Percentiles rank a stretch among this genome's conserved stretches.
Conservation (phyloP, 1,140 invertebrate species). For the Scaptomyza pallida region DNA sequence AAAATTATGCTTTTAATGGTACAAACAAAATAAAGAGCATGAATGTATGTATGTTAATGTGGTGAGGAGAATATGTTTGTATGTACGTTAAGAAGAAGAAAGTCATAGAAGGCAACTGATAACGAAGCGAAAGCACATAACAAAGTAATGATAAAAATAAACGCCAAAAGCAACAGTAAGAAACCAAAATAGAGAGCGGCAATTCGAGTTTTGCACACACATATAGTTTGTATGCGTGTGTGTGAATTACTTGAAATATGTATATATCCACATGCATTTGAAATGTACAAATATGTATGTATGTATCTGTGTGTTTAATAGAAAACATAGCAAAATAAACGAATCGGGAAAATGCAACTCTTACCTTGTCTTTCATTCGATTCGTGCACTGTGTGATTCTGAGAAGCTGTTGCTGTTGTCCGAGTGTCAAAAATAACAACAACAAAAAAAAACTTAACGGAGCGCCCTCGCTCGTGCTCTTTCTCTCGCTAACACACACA, state of each 20-base stretch:
- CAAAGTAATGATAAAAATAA: conserved; percentile 49
- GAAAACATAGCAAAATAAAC: conserved; percentile 39
- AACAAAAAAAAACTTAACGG: conserved; percentile 23
- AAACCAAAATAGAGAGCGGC: conserved; percentile 66
- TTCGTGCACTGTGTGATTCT: conserved; percentile 11
- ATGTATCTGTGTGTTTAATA: conserved; percentile 28
- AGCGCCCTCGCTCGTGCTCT: conserved; percentile 4
- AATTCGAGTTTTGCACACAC: conserved; percentile 10
- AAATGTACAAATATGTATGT: conserved; percentile 12
- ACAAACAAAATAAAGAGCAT: neutral
- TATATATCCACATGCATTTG: too few relatives aligned
- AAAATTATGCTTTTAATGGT: neutral
- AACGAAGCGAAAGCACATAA: conserved; percentile 42
- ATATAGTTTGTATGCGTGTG: too few relatives aligned
- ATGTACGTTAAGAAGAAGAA: conserved; percentile 1
- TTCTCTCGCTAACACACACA: conserved; percentile 10
- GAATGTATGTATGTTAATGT: neutral
- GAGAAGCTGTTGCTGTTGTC: conserved; percentile 38
- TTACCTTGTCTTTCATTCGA: conserved; percentile 45
- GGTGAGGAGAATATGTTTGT: neutral
- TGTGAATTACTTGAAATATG: conserved; percentile 11
- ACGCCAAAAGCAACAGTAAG: conserved; percentile 30
- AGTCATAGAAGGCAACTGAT: conserved; percentile 2
- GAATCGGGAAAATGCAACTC: conserved; percentile 45
- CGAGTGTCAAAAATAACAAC: conserved; percentile 29